Evolutionary conservation across 1,140 invertebrate genomes (phyloP).

Genomic region (Solenopsis invicta): DNA sequence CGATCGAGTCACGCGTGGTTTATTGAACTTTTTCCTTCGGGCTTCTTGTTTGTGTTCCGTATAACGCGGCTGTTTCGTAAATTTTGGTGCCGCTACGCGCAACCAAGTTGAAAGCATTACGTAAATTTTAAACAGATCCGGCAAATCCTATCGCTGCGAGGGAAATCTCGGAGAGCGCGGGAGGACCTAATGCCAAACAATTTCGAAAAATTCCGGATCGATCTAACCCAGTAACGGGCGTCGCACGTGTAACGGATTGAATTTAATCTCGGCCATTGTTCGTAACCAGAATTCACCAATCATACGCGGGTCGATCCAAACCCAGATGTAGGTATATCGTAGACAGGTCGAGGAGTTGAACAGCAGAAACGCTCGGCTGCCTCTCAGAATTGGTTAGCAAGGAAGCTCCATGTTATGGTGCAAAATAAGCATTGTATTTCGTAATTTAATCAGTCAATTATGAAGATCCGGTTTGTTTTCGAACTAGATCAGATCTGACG

Average conservation of each 20-base stretch:
- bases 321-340: constrained; percentile 48
- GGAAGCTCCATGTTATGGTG: neutral
- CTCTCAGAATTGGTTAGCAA: constrained; percentile 27
- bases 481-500: constrained; percentile 20
- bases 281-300: constrained; percentile 76
- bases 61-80: constrained; percentile 20
- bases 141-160: constrained; percentile 42
- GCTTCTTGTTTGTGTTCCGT: constrained; percentile 10
- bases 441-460: constrained; percentile 42
- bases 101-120: constrained; percentile 51
- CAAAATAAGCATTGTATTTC: constrained; percentile 55
- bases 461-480: constrained; percentile 33
- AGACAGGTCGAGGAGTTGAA: constrained; percentile 23
- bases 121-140: constrained; percentile 56
- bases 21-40: constrained; percentile 18
- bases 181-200: constrained; percentile 70
- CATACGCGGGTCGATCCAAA: constrained; percentile 64
- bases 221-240: constrained; percentile 71
- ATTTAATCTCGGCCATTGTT: constrained; percentile 75
- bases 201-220: constrained; percentile 72
- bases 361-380: constrained; percentile 16
- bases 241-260: constrained; percentile 75
- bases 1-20: neutral
- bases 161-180: constrained; percentile 36
- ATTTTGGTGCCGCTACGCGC: constrained; percentile 23